Evolutionary conservation across 2,888 invertebrate species (phyloP).

Genomic region (Clunio marinus): DNA sequence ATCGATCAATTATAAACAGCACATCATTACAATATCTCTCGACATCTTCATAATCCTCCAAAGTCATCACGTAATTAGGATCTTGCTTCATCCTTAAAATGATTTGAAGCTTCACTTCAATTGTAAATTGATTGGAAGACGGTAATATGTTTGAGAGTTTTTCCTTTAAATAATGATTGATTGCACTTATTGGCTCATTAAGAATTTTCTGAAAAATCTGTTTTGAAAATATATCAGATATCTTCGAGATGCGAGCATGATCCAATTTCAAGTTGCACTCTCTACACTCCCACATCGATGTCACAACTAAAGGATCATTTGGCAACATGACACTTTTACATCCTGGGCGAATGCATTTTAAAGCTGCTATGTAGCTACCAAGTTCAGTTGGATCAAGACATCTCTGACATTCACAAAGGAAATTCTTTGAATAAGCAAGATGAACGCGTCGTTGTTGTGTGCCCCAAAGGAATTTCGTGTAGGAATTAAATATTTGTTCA

Average conservation of each 20-base stretch:
- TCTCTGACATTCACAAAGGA: conserved; percentile 63
- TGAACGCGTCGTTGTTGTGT: conserved; percentile 63
- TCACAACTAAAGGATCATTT: conserved; percentile 57
- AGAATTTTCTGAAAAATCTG: conserved; percentile 23
- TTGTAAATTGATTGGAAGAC: conserved; percentile 48
- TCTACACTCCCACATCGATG: conserved; percentile 63
- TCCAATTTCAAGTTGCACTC: conserved; percentile 52
- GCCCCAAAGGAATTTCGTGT: conserved; percentile 68
- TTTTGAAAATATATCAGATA: conserved; percentile 23
- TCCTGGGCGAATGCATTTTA: conserved; percentile 52
- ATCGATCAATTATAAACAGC: conserved; percentile 47
- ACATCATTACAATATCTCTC: conserved; percentile 50
- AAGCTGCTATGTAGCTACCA: conserved; percentile 49
- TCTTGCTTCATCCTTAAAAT: conserved; percentile 49
- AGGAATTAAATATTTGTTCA: conserved; percentile 64
- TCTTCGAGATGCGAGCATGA: conserved; percentile 17
- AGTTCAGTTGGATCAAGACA: conserved; percentile 67
- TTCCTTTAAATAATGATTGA: conserved; percentile 31
- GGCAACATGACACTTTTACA: conserved; percentile 53
- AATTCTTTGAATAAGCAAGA: conserved; percentile 63
- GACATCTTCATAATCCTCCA: conserved; percentile 46
- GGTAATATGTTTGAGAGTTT: conserved; percentile 49
- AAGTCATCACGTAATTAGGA: conserved; percentile 40
- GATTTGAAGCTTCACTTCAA: conserved; percentile 50
- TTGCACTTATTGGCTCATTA: neutral